A percentile compares a stretch with the other conserved stretches of the same genome.
Evolutionary conservation across 2,888 invertebrate species (phyloP).

Genomic region (Meandrusa payeni): DNA sequence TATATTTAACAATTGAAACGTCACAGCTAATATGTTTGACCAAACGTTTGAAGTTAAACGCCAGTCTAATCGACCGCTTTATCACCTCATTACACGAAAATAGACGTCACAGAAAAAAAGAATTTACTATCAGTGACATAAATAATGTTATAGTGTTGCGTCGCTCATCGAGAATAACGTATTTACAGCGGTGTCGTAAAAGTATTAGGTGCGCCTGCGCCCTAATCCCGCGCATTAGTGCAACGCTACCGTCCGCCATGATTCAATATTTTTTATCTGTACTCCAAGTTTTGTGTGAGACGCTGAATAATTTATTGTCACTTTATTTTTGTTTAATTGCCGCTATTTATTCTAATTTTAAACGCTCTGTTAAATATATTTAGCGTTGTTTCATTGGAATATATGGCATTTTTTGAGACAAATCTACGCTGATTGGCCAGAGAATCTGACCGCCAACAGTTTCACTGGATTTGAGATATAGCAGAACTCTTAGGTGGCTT

Average conservation of each 20-base stretch:
- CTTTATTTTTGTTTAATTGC: constrained; percentile 18
- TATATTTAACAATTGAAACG: too few species aligned
- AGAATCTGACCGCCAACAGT: too few species aligned
- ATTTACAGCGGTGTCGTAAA: constrained; percentile 70
- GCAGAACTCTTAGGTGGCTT: too few species aligned
- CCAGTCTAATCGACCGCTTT: constrained; percentile 20
- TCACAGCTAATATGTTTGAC: too few species aligned
- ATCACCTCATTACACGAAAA: constrained; percentile 27
- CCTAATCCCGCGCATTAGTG: constrained; percentile 59
- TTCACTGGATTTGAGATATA: too few species aligned
- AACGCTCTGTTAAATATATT: neutral
- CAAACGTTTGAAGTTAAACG: constrained; percentile 6
- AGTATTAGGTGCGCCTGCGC: constrained; percentile 62
- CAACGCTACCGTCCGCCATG: constrained; percentile 52
- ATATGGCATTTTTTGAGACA: too few species aligned
- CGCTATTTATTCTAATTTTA: constrained; percentile 10
- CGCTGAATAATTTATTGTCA: constrained; percentile 23
- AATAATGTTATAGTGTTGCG: constrained; percentile 50
- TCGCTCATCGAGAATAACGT: constrained; percentile 55
- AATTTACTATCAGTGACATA: constrained; percentile 56
- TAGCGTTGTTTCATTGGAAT: neutral
- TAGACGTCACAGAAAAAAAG: constrained; percentile 34
- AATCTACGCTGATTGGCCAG: too few species aligned
- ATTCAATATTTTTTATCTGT: constrained; percentile 50
- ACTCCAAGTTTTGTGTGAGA: constrained; percentile 27